phyloP scores from a whole-genome alignment of 1,140 invertebrate genomes.

The Ceratina japonica region DNA sequence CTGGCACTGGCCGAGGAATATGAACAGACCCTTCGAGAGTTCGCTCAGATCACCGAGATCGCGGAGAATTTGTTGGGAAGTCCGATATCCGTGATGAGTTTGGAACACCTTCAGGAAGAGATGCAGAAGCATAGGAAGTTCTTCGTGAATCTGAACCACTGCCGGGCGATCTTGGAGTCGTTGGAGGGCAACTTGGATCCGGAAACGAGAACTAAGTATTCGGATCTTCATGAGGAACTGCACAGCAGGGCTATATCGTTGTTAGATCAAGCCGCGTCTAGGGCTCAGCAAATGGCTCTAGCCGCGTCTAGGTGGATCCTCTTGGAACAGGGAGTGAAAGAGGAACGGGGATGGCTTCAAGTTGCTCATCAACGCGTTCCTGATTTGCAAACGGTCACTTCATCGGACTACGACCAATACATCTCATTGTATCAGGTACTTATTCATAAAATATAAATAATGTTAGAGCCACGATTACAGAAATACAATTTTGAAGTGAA shows the following conservation, averaged over 20 bases:
- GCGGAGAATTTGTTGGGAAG: constrained; percentile 88
- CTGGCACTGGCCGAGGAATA: constrained; percentile 90
- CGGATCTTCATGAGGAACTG: constrained; percentile 86
- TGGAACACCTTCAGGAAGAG: constrained; percentile 90
- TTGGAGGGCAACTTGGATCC: constrained; percentile 90
- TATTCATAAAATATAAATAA: too few species aligned
- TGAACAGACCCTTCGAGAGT: constrained; percentile 91
- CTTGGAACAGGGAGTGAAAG: constrained; percentile 88
- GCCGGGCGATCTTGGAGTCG: constrained; percentile 90
- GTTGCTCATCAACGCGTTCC: constrained; percentile 90
- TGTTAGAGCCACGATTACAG: too few species aligned
- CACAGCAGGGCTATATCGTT: constrained; percentile 87
- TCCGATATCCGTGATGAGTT: constrained; percentile 85
- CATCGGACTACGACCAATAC: constrained; percentile 90
- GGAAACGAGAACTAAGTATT: constrained; percentile 87
- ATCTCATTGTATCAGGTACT: constrained; percentile 87
- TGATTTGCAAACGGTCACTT: constrained; percentile 87
- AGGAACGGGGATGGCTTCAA: constrained; percentile 89
- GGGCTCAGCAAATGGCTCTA: constrained; percentile 89
- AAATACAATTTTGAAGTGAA: too few species aligned
- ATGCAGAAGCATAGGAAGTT: constrained; percentile 93
- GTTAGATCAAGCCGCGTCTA: constrained; percentile 87
- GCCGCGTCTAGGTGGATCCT: constrained; percentile 91
- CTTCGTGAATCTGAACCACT: constrained; percentile 92
- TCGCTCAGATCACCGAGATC: constrained; percentile 89